A percentile compares a stretch with the other conserved stretches of the same genome.
Evolutionary conservation across 2,888 invertebrate species (phyloP).

Genomic region (Dioctria rufipes): DNA sequence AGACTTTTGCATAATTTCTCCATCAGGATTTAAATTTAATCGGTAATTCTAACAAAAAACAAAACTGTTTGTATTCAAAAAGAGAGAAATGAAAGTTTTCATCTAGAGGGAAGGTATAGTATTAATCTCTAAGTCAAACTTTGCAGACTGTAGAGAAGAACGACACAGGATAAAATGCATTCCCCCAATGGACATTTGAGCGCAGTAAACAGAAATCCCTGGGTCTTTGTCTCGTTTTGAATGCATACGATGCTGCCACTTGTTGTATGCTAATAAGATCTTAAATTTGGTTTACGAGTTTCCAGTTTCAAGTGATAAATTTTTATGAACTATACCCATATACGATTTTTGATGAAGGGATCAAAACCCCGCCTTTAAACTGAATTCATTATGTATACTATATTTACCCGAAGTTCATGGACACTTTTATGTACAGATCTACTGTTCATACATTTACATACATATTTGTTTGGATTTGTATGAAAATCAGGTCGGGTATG

Average conservation of each 20-base stretch:
- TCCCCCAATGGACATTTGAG: constrained; percentile 5
- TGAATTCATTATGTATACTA: too few species aligned
- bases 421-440: too few species aligned
- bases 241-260: constrained; percentile 4
- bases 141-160: neutral
- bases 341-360: constrained; percentile 26
- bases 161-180: neutral
- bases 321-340: constrained; percentile 29
- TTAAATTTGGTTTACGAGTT: constrained; percentile 40
- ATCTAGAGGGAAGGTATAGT: neutral
- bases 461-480: too few species aligned
- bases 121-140: constrained; percentile 31
- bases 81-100: neutral
- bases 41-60: neutral
- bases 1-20: neutral
- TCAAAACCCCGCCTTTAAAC: neutral
- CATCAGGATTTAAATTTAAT: constrained; percentile 13
- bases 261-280: constrained; percentile 41
- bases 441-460: too few species aligned
- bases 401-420: too few species aligned
- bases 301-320: constrained; percentile 39
- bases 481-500: too few species aligned
- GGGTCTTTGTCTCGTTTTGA: neutral
- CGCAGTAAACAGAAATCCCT: constrained; percentile 4
- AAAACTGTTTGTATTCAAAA: neutral